A percentile compares a stretch with the other conserved stretches of the same genome.
These are phyloP conservation scores for Craterocephalus amniculus DNA, from an alignment of 2,797 vertebrate species.

Conservation along the genomic window DNA sequence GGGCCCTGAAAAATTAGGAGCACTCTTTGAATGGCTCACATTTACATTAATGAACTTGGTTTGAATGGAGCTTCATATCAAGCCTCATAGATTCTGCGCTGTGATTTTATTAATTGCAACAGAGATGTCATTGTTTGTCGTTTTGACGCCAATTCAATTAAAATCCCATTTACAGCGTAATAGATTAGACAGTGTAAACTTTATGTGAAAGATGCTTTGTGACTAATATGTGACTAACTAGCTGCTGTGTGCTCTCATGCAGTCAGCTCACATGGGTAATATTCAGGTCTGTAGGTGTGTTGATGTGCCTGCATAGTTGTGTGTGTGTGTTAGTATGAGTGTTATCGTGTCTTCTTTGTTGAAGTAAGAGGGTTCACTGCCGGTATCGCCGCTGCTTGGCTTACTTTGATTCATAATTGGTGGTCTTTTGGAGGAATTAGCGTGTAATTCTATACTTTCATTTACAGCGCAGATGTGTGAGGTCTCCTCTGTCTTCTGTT, in stretches of 20 bases:
- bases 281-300: constrained; percentile 47
- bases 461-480: constrained; percentile 50
- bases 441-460: constrained; percentile 68
- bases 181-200: constrained; percentile 85
- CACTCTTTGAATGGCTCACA: constrained; percentile 80
- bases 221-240: constrained; percentile 75
- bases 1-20: constrained; percentile 92
- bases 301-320: background rate
- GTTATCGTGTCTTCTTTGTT: constrained; percentile 61
- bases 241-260: constrained; percentile 39
- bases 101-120: constrained; percentile 99
- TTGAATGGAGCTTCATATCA: constrained; percentile 99
- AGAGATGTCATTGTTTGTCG: constrained; percentile 98
- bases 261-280: constrained; percentile 21
- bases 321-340: constrained; percentile 20
- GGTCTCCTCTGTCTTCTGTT: constrained; percentile 12
- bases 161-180: constrained; percentile 96
- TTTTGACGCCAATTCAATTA: constrained; percentile 98
- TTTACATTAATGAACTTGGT: constrained; percentile 97
- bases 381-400: constrained; percentile 61
- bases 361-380: constrained; percentile 58
- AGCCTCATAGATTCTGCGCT: constrained; percentile 98
- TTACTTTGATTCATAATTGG: constrained; percentile 72
- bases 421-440: constrained; percentile 72
- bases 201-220: constrained; percentile 79